These are phyloP conservation scores for Podarcis siculus DNA, from an alignment of 2,797 vertebrate species.

Conservation along the genomic window DNA sequence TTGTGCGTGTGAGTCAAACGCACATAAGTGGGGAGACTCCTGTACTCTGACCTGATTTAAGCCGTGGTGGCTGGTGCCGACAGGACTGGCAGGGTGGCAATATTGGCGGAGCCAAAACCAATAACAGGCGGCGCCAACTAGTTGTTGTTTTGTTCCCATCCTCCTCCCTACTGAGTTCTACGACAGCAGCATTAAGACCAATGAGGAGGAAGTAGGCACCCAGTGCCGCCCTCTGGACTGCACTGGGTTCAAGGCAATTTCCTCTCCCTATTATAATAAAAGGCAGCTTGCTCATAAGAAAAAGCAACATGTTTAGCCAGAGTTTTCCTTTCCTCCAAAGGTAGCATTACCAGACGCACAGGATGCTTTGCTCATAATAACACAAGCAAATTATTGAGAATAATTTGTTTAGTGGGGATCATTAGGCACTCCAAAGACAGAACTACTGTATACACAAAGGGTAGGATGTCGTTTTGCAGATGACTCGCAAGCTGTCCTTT, in stretches of 20 bases:
- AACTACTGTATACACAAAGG: background rate
- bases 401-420: constrained; percentile 48
- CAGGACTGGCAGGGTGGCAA: too few species aligned
- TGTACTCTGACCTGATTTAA: too few species aligned
- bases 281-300: background rate
- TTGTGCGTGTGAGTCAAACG: too few species aligned
- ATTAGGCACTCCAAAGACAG: constrained; percentile 14
- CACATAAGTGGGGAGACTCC: too few species aligned
- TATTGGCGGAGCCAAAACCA: too few species aligned
- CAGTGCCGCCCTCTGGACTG: too few species aligned
- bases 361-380: constrained; percentile 41
- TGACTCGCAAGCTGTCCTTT: constrained; percentile 26
- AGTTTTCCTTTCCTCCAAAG: constrained; percentile 7
- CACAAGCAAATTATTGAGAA: constrained; percentile 54
- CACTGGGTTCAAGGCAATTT: background rate
- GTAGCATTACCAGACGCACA: constrained; percentile 43
- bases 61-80: too few species aligned
- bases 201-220: too few species aligned
- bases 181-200: too few species aligned
- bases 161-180: too few species aligned
- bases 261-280: background rate
- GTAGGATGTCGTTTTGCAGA: constrained; percentile 37
- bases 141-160: too few species aligned
- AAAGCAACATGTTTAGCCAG: background rate
- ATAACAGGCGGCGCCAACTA: too few species aligned